Percentiles rank a stretch among this genome's conserved stretches.
These are phyloP conservation scores for Mactra quadrangularis DNA, from an alignment of 1,140 invertebrate genomes.

Conservation along the genomic window DNA sequence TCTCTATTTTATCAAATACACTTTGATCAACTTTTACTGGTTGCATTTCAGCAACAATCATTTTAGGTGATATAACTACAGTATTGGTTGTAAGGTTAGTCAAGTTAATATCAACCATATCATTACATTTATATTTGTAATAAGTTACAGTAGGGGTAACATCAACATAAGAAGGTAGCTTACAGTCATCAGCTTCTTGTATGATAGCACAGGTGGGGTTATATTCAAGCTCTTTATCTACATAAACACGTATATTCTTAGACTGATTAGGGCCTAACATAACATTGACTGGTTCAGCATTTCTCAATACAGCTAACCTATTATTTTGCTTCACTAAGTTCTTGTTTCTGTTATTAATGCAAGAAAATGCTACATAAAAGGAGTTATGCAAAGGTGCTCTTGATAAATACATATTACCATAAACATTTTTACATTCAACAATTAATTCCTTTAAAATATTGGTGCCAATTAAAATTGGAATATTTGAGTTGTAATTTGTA, in stretches of 20 bases:
- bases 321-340: conserved; percentile 2
- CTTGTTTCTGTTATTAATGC: conserved; percentile 10
- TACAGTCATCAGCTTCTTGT: not conserved
- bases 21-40: conserved; percentile 11
- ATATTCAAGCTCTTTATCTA: conserved; percentile 7
- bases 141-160: conserved; percentile 5
- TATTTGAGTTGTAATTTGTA: conserved; percentile 16
- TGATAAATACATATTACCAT: conserved; percentile 57
- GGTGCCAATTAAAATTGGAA: conserved; percentile 56
- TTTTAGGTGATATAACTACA: conserved; percentile 31
- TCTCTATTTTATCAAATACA: not conserved
- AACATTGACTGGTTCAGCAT: conserved; percentile 2
- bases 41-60: conserved; percentile 30
- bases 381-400: conserved; percentile 37
- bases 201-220: not conserved
- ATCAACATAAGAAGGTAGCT: conserved; percentile 9
- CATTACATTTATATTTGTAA: not conserved
- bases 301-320: conserved; percentile 12
- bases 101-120: not conserved
- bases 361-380: conserved; percentile 48
- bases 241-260: not conserved
- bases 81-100: conserved; percentile 30
- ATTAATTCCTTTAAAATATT: conserved; percentile 36
- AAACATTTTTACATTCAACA: conserved; percentile 21
- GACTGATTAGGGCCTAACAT: conserved; percentile 1